Base-by-base conservation (phyloP, 1,140 invertebrate species). In the Ylistrum balloti region DNA sequence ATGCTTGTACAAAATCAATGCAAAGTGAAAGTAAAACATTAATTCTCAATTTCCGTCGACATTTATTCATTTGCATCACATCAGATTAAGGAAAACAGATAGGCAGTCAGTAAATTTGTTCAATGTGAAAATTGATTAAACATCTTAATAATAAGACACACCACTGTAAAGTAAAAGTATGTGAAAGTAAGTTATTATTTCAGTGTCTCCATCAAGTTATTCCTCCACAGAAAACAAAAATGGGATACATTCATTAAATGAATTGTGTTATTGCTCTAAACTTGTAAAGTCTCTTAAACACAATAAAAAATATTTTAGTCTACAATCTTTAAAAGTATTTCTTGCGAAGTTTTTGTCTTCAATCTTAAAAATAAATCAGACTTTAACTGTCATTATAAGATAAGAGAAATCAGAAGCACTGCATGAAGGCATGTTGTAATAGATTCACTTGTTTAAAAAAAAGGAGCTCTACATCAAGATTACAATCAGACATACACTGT, bases 1-100 rank as follows among this genome's bases (percentile, higher is more conserved):
- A 74, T 28, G 22, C 56, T 17, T 74, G 56, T 74, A 74, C 56
- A 74, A 74, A 74, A 74, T 74, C 56, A 74, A 74, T 74, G 56
- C 56, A 74, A 74, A 74, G 56, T 74, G 56, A 74, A 74, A 74
- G 56, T 74, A 74, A 74, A 74, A 74, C 56, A 74, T n/a, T 74
- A 74, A 74, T 74, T 74, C 56, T 74, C 56, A 74, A 74, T 74
- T 74, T 74, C 28, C 56, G 56, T n/a, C 56, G 56, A 74, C 56
- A 74, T 74, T 74, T 74, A 74, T 74, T 74, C 56, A 74, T 74
- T 28, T 28, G 45, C n/a, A 28, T 74, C 56, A 74, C 0, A 74
- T 74, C 56, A 74, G 56, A 74, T 74, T 28, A 17, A 28, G 56
- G 15, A 74, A 74, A 74, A 74, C 22, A 28, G 22, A 74, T 74